These are phyloP conservation scores for Furnarius figulus DNA, from an alignment of 2,113 vertebrate species.

Conservation along the genomic window DNA sequence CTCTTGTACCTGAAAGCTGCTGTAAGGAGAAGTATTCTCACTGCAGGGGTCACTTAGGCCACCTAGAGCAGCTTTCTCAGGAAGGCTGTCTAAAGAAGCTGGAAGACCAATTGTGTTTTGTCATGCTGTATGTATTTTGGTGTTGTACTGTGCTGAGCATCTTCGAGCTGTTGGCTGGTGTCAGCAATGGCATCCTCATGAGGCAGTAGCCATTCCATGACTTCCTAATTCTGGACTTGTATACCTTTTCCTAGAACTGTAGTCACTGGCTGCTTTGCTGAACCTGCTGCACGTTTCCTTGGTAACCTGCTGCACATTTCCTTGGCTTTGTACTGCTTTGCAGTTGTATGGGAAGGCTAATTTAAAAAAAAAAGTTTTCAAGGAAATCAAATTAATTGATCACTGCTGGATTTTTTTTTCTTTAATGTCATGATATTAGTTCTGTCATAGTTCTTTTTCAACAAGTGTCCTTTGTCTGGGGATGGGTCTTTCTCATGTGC, in stretches of 20 bases:
- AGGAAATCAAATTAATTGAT: not conserved
- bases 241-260: not conserved
- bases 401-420: not conserved
- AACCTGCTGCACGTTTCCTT: fast-evolving
- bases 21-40: not conserved
- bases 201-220: not conserved
- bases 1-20: not conserved
- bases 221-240: not conserved
- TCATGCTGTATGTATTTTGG: not conserved
- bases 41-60: not conserved
- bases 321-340: not conserved
- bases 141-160: not conserved
- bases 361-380: not conserved
- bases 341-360: not conserved
- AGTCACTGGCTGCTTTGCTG: not conserved
- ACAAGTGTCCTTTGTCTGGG: fast-evolving
- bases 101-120: not conserved
- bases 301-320: fast-evolving
- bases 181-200: slow-evolving; percentile 43
- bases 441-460: fast-evolving
- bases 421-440: not conserved
- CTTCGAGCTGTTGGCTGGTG: slow-evolving; percentile 9
- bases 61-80: not conserved
- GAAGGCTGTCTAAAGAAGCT: slow-evolving; percentile 38
- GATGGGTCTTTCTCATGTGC: not conserved